Evolutionary conservation across 1,140 invertebrate genomes (phyloP), one percentile per base, ranked within the genome.

Genomic region (Calliopsis andreniformis): DNA sequence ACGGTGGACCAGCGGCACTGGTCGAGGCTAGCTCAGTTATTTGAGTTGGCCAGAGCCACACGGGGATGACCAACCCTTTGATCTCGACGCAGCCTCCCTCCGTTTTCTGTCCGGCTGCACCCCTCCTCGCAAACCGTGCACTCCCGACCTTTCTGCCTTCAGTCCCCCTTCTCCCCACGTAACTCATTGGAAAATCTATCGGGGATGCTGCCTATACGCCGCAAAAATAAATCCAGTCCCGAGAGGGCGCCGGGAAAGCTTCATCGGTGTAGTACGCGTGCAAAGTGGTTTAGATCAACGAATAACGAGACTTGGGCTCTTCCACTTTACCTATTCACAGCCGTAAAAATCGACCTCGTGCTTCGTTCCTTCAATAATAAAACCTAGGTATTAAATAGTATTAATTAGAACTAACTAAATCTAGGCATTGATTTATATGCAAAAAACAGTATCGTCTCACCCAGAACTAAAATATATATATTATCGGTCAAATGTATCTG

Each of bases 31-130:
- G 87, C 89, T 89, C 85, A 88, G 87, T 91, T 91, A 89, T 91
- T 91, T 91, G 91, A 91, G 87, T 92, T 92, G 89, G 89, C 87
- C 83, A 86, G 79, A 89, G 83, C 82, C 58, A 80, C 84, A 86
- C 85, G 84, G 86, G 86, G 87, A 89, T 89, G 87, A 90, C 86
- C 89, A 86, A 87, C 88, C 89, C 91, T 91, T 92, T 92, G 91
- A 91, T 92, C 89, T 92, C 89, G 87, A 83, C 81, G 79, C 83
- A 69, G 73, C 84, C 51, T 69, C 76, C 76, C 49, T 55, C 53
- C 71, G 62, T 73, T 68, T 66, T 70, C 82, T 47, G 84, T 82
- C 86, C 86, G 83, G 75, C 83, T 80, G 85, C 76, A 79, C 82
- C 85, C 76, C 79, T 68, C 76, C 79, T 76, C 78, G 78, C 67